A percentile compares a stretch with the other conserved stretches of the same genome.
phyloP scores from a whole-genome alignment of 2,797 vertebrate genomes.

The Amazona finschi region DNA sequence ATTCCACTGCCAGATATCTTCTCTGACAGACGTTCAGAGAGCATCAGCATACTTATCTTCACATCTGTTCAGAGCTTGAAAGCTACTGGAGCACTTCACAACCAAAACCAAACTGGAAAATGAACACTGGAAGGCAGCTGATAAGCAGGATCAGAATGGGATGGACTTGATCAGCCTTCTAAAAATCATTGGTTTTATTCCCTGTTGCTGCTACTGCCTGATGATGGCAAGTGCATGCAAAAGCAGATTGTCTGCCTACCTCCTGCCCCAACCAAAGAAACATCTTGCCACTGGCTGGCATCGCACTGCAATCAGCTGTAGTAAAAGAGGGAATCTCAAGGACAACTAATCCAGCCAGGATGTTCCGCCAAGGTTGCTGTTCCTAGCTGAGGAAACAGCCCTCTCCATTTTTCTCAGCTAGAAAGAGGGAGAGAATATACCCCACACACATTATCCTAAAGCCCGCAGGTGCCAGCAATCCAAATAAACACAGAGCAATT shows the following conservation, averaged over 20 bases:
- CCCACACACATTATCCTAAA: conserved; percentile 66
- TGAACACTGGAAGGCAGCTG: neutral
- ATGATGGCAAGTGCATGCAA: neutral
- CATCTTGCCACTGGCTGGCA: conserved; percentile 27
- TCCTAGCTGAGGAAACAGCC: conserved; percentile 57
- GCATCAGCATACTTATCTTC: neutral
- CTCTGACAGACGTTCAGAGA: neutral
- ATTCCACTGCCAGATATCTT: neutral
- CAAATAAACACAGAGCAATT: conserved; percentile 80
- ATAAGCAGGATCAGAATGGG: neutral
- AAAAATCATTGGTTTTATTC: conserved; percentile 5
- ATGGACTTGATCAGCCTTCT: neutral
- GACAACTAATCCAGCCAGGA: conserved; percentile 42
- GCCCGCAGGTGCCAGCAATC: conserved; percentile 79
- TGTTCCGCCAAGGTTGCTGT: conserved; percentile 57
- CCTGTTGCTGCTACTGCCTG: neutral
- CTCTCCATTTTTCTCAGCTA: conserved; percentile 41
- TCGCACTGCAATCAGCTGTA: conserved; percentile 41
- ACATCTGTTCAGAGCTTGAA: neutral
- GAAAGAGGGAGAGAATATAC: conserved; percentile 38
- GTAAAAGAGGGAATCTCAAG: conserved; percentile 45
- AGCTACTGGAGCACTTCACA: neutral
- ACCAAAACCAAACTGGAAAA: neutral
- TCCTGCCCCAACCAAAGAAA: neutral
- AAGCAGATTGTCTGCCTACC: neutral